These are phyloP conservation scores for Pristionchus maxplancki DNA, from an alignment of 2,888 invertebrate species.

Conservation along the genomic window DNA sequence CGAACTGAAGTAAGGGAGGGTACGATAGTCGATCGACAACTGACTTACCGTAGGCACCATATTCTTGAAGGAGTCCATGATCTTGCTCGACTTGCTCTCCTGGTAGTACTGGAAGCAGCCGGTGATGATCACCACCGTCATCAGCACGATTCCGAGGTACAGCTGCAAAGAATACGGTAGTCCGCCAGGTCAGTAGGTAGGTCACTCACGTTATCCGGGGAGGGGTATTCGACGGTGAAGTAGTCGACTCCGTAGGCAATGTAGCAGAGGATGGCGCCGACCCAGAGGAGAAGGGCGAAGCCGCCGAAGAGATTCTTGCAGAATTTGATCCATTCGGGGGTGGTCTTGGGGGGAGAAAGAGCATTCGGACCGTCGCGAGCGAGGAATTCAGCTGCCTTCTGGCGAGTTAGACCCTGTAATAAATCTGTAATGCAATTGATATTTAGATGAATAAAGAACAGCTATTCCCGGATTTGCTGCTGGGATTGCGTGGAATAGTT, in stretches of 20 bases:
- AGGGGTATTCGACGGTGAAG: conserved; percentile 73
- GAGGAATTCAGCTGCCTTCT: conserved; percentile 94
- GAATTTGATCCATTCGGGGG: conserved; percentile 99
- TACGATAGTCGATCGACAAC: neutral
- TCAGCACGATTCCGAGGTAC: conserved; percentile 83
- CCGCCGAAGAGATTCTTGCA: conserved; percentile 98
- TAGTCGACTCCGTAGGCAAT: conserved; percentile 62
- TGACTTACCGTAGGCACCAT: conserved; percentile 80
- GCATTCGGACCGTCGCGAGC: conserved; percentile 88
- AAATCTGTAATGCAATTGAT: no score
- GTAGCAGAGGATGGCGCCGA: conserved; percentile 63
- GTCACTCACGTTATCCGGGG: conserved; percentile 76
- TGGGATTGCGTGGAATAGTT: no score
- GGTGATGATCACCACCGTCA: conserved; percentile 84
- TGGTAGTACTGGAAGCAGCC: conserved; percentile 85
- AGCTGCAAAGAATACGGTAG: conserved; percentile 76
- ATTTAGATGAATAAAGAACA: no score
- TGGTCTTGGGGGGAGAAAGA: conserved; percentile 95
- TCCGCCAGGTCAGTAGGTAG: neutral
- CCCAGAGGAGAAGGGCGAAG: conserved; percentile 91
- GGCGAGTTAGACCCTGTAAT: conserved; percentile 92
- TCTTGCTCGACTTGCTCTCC: conserved; percentile 56
- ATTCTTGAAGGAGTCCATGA: conserved; percentile 85
- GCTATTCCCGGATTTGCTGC: no score
- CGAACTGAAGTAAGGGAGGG: conserved; percentile 82